These are phyloP conservation scores for Australoheros scitulus DNA, from an alignment of 2,113 vertebrate species.

Conservation along the genomic window DNA sequence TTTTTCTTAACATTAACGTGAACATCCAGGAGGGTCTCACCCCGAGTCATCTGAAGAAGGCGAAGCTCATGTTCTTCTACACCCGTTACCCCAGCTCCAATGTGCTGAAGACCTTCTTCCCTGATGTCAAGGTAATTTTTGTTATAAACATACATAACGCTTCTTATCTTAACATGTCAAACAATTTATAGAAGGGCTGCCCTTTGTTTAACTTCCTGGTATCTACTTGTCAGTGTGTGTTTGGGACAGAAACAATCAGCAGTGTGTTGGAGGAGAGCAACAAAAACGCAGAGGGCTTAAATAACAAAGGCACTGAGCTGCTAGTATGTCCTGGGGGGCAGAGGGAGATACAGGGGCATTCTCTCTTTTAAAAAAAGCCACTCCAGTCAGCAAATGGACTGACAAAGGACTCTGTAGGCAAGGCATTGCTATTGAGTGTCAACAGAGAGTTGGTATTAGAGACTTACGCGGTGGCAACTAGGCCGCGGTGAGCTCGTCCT, in stretches of 20 bases:
- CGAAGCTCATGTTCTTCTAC: conserved; percentile 98
- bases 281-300: conserved; percentile 80
- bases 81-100: conserved; percentile 95
- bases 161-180: neutral
- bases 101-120: conserved; percentile 91
- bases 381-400: conserved; percentile 85
- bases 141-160: neutral
- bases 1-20: conserved; percentile 79
- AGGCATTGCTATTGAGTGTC: conserved; percentile 80
- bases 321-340: conserved; percentile 81
- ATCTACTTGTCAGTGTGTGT: conserved; percentile 66
- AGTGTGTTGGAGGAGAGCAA: conserved; percentile 76
- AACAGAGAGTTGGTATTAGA: conserved; percentile 78
- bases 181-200: conserved; percentile 21
- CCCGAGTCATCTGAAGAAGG: conserved; percentile 94
- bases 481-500: conserved; percentile 59
- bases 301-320: conserved; percentile 79
- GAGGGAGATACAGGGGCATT: conserved; percentile 79
- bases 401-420: conserved; percentile 81
- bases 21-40: conserved; percentile 92
- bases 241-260: conserved; percentile 69
- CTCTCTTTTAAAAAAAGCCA: conserved; percentile 81
- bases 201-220: conserved; percentile 24
- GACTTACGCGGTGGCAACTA: conserved; percentile 64
- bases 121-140: conserved; percentile 90